These are phyloP conservation scores for Puffinus mauretanicus DNA, from an alignment of 2,113 vertebrate genomes.

Conservation along the genomic window DNA sequence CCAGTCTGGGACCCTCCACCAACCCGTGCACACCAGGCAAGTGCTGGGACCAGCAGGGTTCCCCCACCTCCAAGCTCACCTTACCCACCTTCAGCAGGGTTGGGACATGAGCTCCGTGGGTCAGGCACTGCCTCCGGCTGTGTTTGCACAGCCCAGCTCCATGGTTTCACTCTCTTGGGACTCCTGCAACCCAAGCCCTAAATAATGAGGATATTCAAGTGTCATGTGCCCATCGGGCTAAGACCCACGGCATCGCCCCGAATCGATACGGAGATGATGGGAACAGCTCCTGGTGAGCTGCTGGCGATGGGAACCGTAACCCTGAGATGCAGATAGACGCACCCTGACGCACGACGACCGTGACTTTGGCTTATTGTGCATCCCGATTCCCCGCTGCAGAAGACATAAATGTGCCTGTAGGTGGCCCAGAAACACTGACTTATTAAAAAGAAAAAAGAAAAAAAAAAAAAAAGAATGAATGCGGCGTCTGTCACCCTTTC, in stretches of 20 bases:
- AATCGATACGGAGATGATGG: accelerated
- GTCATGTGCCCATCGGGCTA: accelerated
- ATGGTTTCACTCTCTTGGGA: background rate
- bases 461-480: background rate
- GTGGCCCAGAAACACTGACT: slow-evolving; percentile 45
- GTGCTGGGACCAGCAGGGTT: background rate
- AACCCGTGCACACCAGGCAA: accelerated
- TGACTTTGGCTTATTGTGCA: background rate
- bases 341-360: accelerated
- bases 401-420: slow-evolving; percentile 31
- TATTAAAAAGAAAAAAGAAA: background rate
- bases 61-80: background rate
- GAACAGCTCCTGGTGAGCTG: background rate
- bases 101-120: background rate
- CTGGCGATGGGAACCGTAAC: background rate
- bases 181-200: background rate
- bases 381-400: background rate
- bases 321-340: background rate
- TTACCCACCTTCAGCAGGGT: background rate
- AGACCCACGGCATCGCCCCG: accelerated
- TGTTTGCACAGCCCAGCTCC: background rate
- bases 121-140: background rate
- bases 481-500: slow-evolving; percentile 34
- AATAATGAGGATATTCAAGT: accelerated
- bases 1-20: background rate